These are phyloP conservation scores for Nephrotoma flavescens DNA, from an alignment of 2,888 invertebrate genomes.

Conservation along the genomic window DNA sequence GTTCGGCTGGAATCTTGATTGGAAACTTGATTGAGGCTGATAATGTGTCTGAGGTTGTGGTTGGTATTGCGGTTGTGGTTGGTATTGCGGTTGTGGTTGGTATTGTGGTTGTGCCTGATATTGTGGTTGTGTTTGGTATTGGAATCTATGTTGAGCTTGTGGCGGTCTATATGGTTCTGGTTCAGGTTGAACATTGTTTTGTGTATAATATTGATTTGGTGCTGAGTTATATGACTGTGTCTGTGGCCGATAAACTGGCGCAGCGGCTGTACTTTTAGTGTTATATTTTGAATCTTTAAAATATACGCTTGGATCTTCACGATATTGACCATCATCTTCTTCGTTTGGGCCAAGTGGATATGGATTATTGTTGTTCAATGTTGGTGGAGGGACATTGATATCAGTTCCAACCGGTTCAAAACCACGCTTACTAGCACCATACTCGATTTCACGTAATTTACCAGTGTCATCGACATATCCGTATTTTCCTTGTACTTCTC, in stretches of 20 bases:
- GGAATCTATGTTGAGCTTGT: constrained; percentile 17
- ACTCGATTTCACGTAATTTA: constrained; percentile 61
- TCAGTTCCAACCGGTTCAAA: constrained; percentile 62
- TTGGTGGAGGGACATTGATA: constrained; percentile 74
- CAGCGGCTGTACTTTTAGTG: constrained; percentile 13
- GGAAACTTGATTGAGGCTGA: not conserved
- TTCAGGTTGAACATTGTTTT: constrained; percentile 20
- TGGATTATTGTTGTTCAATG: constrained; percentile 37
- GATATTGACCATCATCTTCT: constrained; percentile 73
- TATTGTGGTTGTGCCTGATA: constrained; percentile 10
- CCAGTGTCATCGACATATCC: constrained; percentile 76
- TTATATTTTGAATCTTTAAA: constrained; percentile 53
- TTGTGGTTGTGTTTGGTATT: constrained; percentile 14
- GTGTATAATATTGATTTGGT: constrained; percentile 15
- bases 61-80: constrained; percentile 24
- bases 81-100: constrained; percentile 22
- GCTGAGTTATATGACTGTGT: constrained; percentile 16
- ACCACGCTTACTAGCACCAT: constrained; percentile 67
- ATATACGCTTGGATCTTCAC: constrained; percentile 69
- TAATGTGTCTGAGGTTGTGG: constrained; percentile 15
- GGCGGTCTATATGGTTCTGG: constrained; percentile 15
- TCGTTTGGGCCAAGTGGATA: constrained; percentile 38
- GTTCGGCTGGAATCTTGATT: constrained; percentile 9
- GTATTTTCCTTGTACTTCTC: constrained; percentile 77
- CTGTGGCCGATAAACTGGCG: constrained; percentile 24